These are phyloP conservation scores for Bombyx huttoni DNA, from an alignment of 2,888 invertebrate species.

Conservation along the genomic window DNA sequence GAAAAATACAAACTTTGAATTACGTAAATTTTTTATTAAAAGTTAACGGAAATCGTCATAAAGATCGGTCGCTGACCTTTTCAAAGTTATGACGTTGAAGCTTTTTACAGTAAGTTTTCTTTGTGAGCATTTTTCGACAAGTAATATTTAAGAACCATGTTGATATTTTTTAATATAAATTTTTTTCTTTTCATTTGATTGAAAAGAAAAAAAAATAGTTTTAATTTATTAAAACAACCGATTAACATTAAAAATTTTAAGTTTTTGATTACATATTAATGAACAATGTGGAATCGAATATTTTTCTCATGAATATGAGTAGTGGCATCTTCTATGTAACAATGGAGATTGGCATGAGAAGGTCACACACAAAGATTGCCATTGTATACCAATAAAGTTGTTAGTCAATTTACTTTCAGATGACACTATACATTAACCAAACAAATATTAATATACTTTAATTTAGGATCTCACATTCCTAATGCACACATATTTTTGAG, in stretches of 20 bases:
- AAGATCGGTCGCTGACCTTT: conserved; percentile 47
- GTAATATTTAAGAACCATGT: background rate
- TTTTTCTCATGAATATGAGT: too few species aligned
- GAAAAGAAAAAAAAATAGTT: background rate
- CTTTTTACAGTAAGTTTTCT: conserved; percentile 15
- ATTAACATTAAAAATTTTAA: background rate
- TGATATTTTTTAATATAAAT: background rate
- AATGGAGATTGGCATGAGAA: too few species aligned
- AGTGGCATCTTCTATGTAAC: too few species aligned
- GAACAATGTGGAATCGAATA: too few species aligned
- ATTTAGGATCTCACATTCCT: too few species aligned
- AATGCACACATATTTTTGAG: too few species aligned
- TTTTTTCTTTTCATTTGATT: too few species aligned
- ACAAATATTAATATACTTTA: too few species aligned
- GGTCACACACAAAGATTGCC: background rate
- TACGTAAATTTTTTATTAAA: background rate
- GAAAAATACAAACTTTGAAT: background rate
- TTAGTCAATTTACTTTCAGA: conserved; percentile 5
- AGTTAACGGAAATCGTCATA: background rate
- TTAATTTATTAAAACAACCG: background rate
- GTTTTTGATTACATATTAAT: background rate
- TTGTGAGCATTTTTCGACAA: background rate
- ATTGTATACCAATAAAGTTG: conserved; percentile 15
- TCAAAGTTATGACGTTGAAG: conserved; percentile 27
- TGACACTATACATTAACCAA: background rate